phyloP scores from a whole-genome alignment of 92 coral and sea anemone species.

The Epizoanthus scotinus region DNA sequence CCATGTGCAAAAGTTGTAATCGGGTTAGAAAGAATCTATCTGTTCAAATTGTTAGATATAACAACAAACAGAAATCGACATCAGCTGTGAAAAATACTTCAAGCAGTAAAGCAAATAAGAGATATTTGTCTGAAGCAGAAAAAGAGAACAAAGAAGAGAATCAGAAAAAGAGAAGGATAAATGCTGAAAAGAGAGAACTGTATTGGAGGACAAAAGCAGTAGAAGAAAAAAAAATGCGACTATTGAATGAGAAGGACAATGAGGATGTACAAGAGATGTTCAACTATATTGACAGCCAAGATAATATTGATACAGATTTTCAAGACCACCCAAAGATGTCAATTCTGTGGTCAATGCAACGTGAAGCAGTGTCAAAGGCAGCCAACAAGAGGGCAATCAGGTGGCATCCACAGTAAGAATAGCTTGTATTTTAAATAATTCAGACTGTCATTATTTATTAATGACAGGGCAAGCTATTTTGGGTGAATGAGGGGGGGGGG shows the following conservation, averaged over 20 bases:
- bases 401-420: too few relatives aligned
- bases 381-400: too few relatives aligned
- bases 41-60: constrained; percentile 22
- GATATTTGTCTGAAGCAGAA: background rate
- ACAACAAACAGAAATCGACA: background rate
- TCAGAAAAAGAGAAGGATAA: too few relatives aligned
- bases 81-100: background rate
- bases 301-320: background rate
- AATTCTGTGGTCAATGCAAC: too few relatives aligned
- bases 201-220: too few relatives aligned
- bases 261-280: background rate
- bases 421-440: too few relatives aligned
- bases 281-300: background rate
- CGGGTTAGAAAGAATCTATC: background rate
- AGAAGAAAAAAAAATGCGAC: background rate
- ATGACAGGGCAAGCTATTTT: too few relatives aligned
- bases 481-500: too few relatives aligned
- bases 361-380: too few relatives aligned
- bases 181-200: too few relatives aligned
- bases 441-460: too few relatives aligned
- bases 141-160: background rate
- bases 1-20: background rate
- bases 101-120: background rate
- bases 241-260: background rate
- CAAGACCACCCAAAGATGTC: too few relatives aligned